phyloP scores from a whole-genome alignment of 1,140 invertebrate genomes.

The Nephila pilipes region DNA sequence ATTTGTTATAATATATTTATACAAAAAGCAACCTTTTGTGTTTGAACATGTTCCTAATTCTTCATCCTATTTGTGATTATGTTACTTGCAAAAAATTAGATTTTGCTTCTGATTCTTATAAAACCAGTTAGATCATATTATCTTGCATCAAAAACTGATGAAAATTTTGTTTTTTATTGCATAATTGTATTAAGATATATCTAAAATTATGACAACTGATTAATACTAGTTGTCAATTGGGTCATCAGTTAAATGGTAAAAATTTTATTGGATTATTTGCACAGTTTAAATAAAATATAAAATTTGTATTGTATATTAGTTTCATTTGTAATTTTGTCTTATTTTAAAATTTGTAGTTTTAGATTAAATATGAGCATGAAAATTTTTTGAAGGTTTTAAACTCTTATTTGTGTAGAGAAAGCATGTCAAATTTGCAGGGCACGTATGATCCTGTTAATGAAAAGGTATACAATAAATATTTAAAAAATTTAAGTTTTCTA shows the following conservation, averaged over 20 bases:
- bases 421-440: too few relatives aligned
- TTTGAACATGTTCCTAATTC: slow-evolving; percentile 63
- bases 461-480: too few relatives aligned
- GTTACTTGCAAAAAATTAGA: not conserved
- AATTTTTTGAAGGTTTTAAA: too few relatives aligned
- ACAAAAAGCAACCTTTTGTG: not conserved
- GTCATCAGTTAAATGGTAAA: not conserved
- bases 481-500: too few relatives aligned
- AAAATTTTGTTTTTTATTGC: not conserved
- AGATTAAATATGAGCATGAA: too few relatives aligned
- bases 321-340: not conserved
- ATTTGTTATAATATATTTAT: slow-evolving; percentile 14
- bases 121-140: too few relatives aligned
- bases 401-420: too few relatives aligned
- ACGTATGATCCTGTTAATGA: too few relatives aligned
- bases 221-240: not conserved
- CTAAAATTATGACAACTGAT: not conserved
- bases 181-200: not conserved
- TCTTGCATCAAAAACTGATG: too few relatives aligned
- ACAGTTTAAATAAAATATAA: slow-evolving; percentile 39
- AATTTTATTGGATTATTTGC: slow-evolving; percentile 47
- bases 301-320: not conserved
- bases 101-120: not conserved
- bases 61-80: slow-evolving; percentile 30
- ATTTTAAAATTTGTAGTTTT: too few relatives aligned